Percentiles rank a stretch among this genome's conserved stretches.
Evolutionary conservation across 2,888 invertebrate genomes (phyloP).

Genomic region (Ochropacha duplaris): DNA sequence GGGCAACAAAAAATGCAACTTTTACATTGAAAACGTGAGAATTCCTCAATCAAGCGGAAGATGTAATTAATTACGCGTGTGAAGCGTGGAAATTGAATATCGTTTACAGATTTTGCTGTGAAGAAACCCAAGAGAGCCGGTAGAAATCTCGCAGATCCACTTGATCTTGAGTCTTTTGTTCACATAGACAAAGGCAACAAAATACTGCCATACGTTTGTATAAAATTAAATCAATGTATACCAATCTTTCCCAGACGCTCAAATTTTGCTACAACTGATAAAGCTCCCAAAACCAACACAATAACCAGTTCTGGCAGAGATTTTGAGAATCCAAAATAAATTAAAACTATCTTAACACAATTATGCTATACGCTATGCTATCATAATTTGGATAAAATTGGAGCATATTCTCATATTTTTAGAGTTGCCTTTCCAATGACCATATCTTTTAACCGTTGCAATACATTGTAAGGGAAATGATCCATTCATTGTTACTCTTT

Average conservation of each 20-base stretch:
- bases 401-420: constrained; percentile 27
- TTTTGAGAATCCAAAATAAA: constrained; percentile 65
- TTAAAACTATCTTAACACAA: constrained; percentile 63
- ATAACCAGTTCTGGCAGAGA: constrained; percentile 43
- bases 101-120: constrained; percentile 37
- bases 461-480: constrained; percentile 77
- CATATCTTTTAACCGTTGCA: constrained; percentile 68
- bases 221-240: constrained; percentile 2
- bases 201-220: background rate
- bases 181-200: constrained; percentile 5
- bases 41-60: constrained; percentile 45
- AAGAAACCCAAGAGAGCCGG: constrained; percentile 30
- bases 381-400: constrained; percentile 25
- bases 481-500: constrained; percentile 78
- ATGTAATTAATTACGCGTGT: constrained; percentile 54
- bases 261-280: constrained; percentile 28
- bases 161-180: constrained; percentile 31
- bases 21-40: constrained; percentile 50
- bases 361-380: constrained; percentile 48
- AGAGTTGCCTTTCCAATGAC: constrained; percentile 49
- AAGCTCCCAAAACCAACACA: constrained; percentile 33
- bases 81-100: constrained; percentile 59
- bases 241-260: constrained; percentile 10
- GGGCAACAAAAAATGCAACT: constrained; percentile 16
- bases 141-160: constrained; percentile 41